Base-by-base conservation (phyloP, 92 coral and sea anemone genomes). In the Phenganax stokvisi region DNA sequence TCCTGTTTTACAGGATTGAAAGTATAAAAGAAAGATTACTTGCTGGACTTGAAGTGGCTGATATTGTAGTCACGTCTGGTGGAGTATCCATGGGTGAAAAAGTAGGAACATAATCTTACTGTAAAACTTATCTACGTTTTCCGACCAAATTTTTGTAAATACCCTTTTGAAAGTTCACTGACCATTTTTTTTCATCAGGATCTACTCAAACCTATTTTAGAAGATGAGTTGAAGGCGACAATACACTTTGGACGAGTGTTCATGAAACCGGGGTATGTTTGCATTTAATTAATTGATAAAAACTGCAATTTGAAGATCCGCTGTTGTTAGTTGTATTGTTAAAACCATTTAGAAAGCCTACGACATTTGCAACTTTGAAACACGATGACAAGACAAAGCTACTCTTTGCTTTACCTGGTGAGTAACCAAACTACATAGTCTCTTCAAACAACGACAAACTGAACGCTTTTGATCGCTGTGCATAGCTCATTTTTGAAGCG, bases 21-120 rank as follows among this genome's bases (percentile, higher is more conserved):
- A 84, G 74, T 66, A 60, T 90, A 74, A 80, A 87, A 81, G 81
- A 89, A 12, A 83, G 78, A 57, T 87, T 94, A 16, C 31, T 71
- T 28, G 85, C 82, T 56, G 98, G 98, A 53, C 77, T 94, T 75
- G 88, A 90, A 54, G 80, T 85, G 74, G 96, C 94, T 13, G 97
- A 94, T 81, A 85, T 94, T 53, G 73, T 94, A 65, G 87, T 94
- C 25, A 88, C 98, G 44, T 94, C 98, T 57, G 98, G 98, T 73
- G 98, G 98, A 55, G 98, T 94, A 15, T 94, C 98, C 27, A 94
- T 94, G 98, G 97, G 98, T 6, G 98, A 94, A 77, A 94, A 94
- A 88, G 94, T 90, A 56, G 13, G 56, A 11, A 25, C 7, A 56
- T 62, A 7, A 51, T 56, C 31, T 13, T 11, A 20, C 25, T 20